phyloP scores from a whole-genome alignment of 1,140 invertebrate genomes.

The Neuroterus valhalla region DNA sequence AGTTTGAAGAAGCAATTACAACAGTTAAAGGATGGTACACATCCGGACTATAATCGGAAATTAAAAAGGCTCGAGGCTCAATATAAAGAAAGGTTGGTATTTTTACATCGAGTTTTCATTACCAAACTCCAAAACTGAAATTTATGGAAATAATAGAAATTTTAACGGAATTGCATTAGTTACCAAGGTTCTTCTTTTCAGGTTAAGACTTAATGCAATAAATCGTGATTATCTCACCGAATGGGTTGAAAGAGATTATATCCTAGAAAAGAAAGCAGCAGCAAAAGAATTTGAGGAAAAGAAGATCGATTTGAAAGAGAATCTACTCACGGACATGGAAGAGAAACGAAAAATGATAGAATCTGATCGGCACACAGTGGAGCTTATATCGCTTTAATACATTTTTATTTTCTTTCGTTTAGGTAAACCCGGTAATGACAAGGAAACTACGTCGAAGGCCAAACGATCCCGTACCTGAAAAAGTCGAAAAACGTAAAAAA shows the following conservation, averaged over 20 bases:
- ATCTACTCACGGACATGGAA: constrained; percentile 92
- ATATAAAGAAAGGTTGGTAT: constrained; percentile 75
- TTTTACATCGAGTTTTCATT: too few relatives aligned
- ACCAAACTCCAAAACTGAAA: too few relatives aligned
- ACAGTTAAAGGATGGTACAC: constrained; percentile 89
- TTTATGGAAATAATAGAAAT: too few relatives aligned
- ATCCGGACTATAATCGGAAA: constrained; percentile 90
- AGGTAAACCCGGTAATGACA: constrained; percentile 86
- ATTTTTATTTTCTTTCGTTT: not conserved
- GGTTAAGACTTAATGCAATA: constrained; percentile 87
- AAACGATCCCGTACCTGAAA: constrained; percentile 93
- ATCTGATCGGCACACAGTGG: constrained; percentile 88
- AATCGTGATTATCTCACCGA: constrained; percentile 90
- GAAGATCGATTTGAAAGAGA: constrained; percentile 93
- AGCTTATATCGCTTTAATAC: too few relatives aligned
- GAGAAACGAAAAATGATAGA: constrained; percentile 94
- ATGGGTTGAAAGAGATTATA: constrained; percentile 90
- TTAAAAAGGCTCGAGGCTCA: constrained; percentile 88
- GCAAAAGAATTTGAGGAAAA: constrained; percentile 96
- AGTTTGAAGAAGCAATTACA: constrained; percentile 92
- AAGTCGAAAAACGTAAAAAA: constrained; percentile 86
- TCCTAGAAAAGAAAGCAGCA: constrained; percentile 90
- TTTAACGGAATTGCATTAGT: too few relatives aligned
- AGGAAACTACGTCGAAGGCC: constrained; percentile 92
- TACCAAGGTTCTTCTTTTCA: constrained; percentile 49